Evolutionary conservation across 2,888 invertebrate genomes (phyloP), one percentile per base, ranked within the genome.

Genomic region (Crepidodera aurea): DNA sequence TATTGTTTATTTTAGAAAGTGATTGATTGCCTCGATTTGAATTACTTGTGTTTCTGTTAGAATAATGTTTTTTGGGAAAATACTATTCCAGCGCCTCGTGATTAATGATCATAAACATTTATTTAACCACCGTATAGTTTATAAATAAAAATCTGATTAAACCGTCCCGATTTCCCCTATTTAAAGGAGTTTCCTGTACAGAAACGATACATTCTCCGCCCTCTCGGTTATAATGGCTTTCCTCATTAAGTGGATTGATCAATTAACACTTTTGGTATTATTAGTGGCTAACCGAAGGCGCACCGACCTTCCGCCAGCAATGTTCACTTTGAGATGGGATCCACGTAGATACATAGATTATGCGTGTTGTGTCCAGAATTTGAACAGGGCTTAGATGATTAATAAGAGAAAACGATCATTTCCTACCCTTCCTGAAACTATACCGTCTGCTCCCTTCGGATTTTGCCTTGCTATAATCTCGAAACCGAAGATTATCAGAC

Each of bases 291-390:
- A 51, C 51, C 46, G 25, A 27, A 10, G 19, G 42, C 13, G n/a
- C 19, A n/a, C n/a, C 50, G 32, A 18, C 32, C 29, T 29, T 50
- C 50, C 16, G 50, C 50, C 22, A 29, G 8, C 42, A 13, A 46
- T 46, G 46, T 51, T 51, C 51, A 34, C n/a, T 34, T 51, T 37
- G 34, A 51, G 34, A 18, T 37, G 25, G 27, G 27, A 25, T 37
- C 22, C 37, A 37, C 51, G 51, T 51, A 51, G 51, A 51, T 51
- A 51, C 51, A 51, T 37, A 37, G 51, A 51, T 51, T 51, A 51
- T 37, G 51, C 32, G 50, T 37, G 51, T 51, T 51, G 51, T 34
- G 37, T 51, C 51, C 37, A 51, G 51, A 51, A 51, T 51, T 37
- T 37, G 34, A 37, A 51, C 51, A 37, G 34, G 27, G 34, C 18